Evolutionary conservation across 2,113 vertebrate species (phyloP), one percentile per base, ranked within the genome.

Genomic region (Labeo rohita): DNA sequence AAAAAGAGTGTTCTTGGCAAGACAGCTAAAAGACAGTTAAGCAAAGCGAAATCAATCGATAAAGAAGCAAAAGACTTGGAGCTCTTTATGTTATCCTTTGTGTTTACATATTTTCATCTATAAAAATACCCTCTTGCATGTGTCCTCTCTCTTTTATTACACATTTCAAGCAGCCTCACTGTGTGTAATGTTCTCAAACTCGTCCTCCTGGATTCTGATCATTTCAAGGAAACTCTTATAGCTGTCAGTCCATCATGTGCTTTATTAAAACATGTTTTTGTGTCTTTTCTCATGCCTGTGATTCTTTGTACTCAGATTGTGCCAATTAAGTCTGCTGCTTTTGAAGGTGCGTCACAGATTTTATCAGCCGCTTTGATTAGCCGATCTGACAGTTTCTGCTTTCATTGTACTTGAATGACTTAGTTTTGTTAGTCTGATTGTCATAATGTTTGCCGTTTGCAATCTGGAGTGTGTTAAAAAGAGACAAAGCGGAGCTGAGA

Each of bases 381-480:
- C 13, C 23, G 4, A 54, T 70, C 23, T 70, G 80, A 54, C 47
- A 15, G 15, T 11, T 4, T 80, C 23, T 65, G n/a, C 43, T 16
- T 83, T 66, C 68, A 21, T 28, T 80, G 49, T 49, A 63, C 2
- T 81, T 83, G 47, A 50, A 63, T n/a, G 61, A 66, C n/a, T 49
- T 50, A 10, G 59, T 81, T 81, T 81, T 68, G 45, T 18, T 50
- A 28, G 34, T 59, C 6, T 61, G 52, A 50, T 68, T 81, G 61
- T 47, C 6, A 34, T 65, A 54, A 21, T 59, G 52, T 34, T 78
- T 80, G 39, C 12, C 6, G 39, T 65, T 43, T 78, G 50, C 50
- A 56, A 45, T 63, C 43, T 80, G 80, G 9, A 82, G 63, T n/a
- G 28, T 83, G 63, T 83, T 50, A 36, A 52, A 56, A 78, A 54